Conservation (phyloP, 1,140 invertebrate species). For the Aporrectodea caliginosa region DNA sequence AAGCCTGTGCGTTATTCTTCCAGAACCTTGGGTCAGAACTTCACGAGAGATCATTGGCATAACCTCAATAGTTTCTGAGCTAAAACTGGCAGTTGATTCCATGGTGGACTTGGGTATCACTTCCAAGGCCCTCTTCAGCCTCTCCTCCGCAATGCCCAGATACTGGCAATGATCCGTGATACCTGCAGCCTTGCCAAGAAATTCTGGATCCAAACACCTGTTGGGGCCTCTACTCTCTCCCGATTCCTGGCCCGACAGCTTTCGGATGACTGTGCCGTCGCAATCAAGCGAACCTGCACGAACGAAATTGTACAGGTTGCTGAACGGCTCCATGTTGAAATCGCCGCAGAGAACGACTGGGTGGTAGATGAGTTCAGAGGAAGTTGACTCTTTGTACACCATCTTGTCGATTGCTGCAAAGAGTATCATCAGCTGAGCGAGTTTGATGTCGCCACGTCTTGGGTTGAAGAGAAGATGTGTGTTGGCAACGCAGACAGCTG, state of each 20-base stretch:
- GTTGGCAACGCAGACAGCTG: slow-evolving; percentile 64
- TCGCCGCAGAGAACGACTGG: slow-evolving; percentile 84
- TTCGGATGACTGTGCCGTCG: slow-evolving; percentile 44
- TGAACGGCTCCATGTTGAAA: slow-evolving; percentile 74
- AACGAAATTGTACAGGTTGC: slow-evolving; percentile 70
- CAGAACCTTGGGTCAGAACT: slow-evolving; percentile 24
- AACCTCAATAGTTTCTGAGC: background rate
- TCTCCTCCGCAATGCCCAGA: slow-evolving; percentile 46
- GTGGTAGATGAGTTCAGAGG: slow-evolving; percentile 56
- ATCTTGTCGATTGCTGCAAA: slow-evolving; percentile 71
- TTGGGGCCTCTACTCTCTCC: slow-evolving; percentile 37
- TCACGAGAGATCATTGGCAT: background rate
- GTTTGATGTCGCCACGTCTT: slow-evolving; percentile 75
- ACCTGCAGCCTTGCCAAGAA: slow-evolving; percentile 60
- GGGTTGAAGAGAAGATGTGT: slow-evolving; percentile 95
- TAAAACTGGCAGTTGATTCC: background rate
- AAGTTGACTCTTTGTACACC: slow-evolving; percentile 29
- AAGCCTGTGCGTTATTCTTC: slow-evolving; percentile 44
- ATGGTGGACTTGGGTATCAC: background rate
- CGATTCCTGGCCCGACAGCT: slow-evolving; percentile 49
- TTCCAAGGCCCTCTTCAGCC: background rate
- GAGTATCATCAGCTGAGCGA: slow-evolving; percentile 74
- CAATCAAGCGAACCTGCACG: slow-evolving; percentile 65
- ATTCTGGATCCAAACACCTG: slow-evolving; percentile 33
- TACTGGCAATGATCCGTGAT: slow-evolving; percentile 69